These are phyloP conservation scores for Nothobranchius furzeri DNA, from an alignment of 2,113 vertebrate genomes.

Conservation along the genomic window DNA sequence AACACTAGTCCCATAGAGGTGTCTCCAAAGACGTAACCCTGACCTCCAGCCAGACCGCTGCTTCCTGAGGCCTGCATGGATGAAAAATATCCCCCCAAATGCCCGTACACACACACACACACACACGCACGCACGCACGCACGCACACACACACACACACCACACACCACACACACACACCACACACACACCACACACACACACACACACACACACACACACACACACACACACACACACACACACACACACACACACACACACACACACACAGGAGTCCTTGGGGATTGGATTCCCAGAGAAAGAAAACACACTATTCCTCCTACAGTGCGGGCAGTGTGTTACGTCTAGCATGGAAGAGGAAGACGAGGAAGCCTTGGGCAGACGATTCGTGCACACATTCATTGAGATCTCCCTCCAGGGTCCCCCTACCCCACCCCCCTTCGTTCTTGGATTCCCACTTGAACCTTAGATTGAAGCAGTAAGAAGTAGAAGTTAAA, in stretches of 20 bases:
- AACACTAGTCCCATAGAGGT: conserved; percentile 64
- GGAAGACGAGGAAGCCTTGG: conserved; percentile 31
- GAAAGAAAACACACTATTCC: conserved; percentile 67
- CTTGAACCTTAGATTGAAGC: conserved; percentile 48
- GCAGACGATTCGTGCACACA: conserved; percentile 3
- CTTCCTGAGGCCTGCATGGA: conserved; percentile 79
- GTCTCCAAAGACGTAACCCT: conserved; percentile 35
- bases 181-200: conserved; percentile 33
- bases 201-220: conserved; percentile 27
- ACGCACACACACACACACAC: conserved; percentile 30
- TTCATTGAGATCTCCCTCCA: conserved; percentile 18
- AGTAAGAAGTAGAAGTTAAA: conserved; percentile 21
- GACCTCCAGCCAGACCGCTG: conserved; percentile 70
- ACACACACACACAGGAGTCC: conserved; percentile 57
- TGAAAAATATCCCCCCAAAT: conserved; percentile 78
- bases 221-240: conserved; percentile 26
- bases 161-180: conserved; percentile 30
- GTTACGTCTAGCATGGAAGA: conserved; percentile 40
- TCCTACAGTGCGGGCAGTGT: conserved; percentile 68
- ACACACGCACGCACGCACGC: conserved; percentile 33
- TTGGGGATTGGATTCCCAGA: conserved; percentile 67
- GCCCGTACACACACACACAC: conserved; percentile 20
- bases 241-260: conserved; percentile 35
- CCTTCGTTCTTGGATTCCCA: conserved; percentile 21
- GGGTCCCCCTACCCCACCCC: background rate